Evolutionary conservation across 2,888 invertebrate genomes (phyloP), one percentile per base, ranked within the genome.

Genomic region (Clistopyga incitator): DNA sequence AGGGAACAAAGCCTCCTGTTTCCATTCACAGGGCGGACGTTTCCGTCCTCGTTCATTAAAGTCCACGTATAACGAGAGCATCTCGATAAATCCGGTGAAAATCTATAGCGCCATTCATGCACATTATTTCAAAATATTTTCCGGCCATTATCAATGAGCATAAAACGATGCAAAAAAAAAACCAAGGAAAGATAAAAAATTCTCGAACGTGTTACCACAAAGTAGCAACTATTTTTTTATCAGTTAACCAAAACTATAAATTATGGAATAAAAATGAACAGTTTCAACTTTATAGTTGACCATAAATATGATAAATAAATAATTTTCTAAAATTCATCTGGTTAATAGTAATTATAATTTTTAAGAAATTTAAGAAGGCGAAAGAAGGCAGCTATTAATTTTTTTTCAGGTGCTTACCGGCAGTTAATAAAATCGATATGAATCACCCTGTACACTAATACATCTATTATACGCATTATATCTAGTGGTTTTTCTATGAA

Each of bases 21-120:
- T 77, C 83, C 83, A 83, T 83, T 79, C 80, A 83, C 80, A 79
- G 83, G 83, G 79, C 71, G 83, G 83, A 83, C 79, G 38, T 83
- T 80, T 83, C 80, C 80, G 83, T 83, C 77, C 76, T 68, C 83
- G 76, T 80, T 79, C 72, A 80, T 83, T 83, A 76, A 68, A 80
- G 29, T 80, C 67, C 38, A 23, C 71, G 50, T 70, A 72, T 83
- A 83, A 83, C 83, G 80, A 83, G 80, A 77, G 45, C 61, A 61
- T 80, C 59, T 52, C 71, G 68, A 80, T 83, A 56, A 15, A 10
- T 34, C 20, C 3, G 10, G 38, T 29, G 18, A 42, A 56, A 45
- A 42, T 18, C 3, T 23, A 65, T 34, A 23, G 3, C 18, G 15
- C 6, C 34, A 34, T 61, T 6, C 2, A 34, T 61, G 34, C n/a